These are phyloP conservation scores for Esox niger DNA, from an alignment of 2,113 vertebrate species.

Conservation along the genomic window DNA sequence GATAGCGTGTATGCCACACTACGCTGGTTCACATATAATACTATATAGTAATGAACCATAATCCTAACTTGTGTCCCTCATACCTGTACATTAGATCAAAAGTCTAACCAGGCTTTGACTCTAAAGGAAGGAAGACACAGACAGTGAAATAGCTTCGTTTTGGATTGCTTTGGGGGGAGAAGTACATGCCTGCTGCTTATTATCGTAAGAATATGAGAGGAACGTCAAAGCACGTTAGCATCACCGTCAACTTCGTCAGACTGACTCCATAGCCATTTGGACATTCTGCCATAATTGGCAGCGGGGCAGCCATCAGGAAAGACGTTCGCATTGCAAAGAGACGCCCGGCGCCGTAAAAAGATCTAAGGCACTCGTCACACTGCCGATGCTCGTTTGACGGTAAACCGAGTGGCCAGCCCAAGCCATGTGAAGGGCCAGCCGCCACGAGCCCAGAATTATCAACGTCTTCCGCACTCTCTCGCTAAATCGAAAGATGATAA, in stretches of 20 bases:
- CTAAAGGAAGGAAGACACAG: background rate
- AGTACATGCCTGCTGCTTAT: slow-evolving; percentile 23
- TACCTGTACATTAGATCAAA: background rate
- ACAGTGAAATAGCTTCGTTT: background rate
- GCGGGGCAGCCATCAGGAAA: slow-evolving; percentile 29
- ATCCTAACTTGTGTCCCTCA: background rate
- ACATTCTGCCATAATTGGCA: slow-evolving; percentile 6
- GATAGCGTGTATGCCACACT: background rate
- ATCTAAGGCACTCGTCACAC: slow-evolving; percentile 17
- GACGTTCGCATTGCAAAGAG: slow-evolving; percentile 45
- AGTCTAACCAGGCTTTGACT: background rate
- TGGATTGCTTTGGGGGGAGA: background rate
- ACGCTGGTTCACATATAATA: background rate
- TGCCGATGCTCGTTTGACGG: slow-evolving; percentile 7
- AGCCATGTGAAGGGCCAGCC: slow-evolving; percentile 13
- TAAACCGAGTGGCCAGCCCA: slow-evolving; percentile 19
- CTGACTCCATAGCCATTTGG: slow-evolving; percentile 1
- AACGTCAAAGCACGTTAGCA: slow-evolving; percentile 21
- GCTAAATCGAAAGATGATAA: slow-evolving; percentile 26
- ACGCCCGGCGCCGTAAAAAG: slow-evolving; percentile 19
- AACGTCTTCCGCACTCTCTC: slow-evolving; percentile 32
- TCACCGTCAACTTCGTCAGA: slow-evolving; percentile 6
- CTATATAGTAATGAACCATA: background rate
- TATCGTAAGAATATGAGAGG: slow-evolving; percentile 27
- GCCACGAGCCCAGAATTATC: slow-evolving; percentile 32